phyloP scores from a whole-genome alignment of 1,140 invertebrate species.

The Akabosia matsudoensis region DNA sequence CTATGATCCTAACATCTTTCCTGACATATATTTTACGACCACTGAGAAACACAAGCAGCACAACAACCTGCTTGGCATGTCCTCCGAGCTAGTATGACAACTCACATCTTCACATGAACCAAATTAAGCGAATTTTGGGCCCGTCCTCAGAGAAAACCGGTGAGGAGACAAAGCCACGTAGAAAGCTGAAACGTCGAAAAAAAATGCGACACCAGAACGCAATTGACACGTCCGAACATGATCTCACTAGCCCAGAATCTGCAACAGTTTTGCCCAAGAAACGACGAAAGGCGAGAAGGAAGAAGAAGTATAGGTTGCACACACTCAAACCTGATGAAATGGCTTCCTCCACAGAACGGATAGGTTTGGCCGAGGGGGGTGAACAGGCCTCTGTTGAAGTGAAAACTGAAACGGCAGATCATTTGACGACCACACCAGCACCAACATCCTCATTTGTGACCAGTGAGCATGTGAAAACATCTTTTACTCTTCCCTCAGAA shows the following conservation, averaged over 20 bases:
- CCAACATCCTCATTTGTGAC: background rate
- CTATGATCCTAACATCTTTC: constrained; percentile 46
- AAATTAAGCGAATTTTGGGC: constrained; percentile 8
- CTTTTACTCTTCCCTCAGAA: background rate
- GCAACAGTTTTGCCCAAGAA: background rate
- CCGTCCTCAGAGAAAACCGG: background rate
- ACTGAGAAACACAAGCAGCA: constrained; percentile 23
- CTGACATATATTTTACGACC: constrained; percentile 47
- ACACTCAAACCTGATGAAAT: background rate
- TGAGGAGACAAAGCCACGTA: background rate
- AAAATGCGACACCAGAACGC: background rate
- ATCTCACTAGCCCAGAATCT: background rate
- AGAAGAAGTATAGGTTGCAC: constrained; percentile 12
- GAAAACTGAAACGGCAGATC: background rate
- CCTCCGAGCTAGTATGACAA: background rate
- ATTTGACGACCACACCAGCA: background rate
- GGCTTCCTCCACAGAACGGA: background rate
- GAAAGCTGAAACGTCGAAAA: constrained; percentile 18
- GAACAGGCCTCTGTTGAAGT: background rate
- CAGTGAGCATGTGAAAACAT: background rate
- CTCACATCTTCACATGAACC: background rate
- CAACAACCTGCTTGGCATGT: background rate
- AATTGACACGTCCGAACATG: background rate
- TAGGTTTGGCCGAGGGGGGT: background rate
- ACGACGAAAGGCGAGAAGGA: constrained; percentile 1